Evolutionary conservation across 2,888 invertebrate species (phyloP).

Genomic region (Eudemis profundana): DNA sequence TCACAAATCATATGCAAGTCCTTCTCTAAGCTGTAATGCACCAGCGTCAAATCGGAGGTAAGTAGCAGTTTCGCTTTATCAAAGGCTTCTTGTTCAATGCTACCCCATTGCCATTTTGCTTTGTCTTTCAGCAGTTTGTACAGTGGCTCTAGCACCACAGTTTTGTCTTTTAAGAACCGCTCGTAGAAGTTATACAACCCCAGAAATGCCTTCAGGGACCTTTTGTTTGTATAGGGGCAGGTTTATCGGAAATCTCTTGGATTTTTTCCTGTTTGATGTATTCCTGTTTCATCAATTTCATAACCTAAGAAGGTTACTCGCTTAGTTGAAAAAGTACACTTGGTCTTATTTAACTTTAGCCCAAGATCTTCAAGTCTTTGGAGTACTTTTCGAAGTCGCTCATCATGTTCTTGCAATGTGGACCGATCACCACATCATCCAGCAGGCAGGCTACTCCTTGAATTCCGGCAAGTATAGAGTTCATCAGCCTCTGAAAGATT

Average conservation of each 20-base stretch:
- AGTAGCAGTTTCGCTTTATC: constrained; percentile 30
- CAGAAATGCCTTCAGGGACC: too few species aligned
- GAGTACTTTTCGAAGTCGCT: background rate
- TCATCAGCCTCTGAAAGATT: constrained; percentile 47
- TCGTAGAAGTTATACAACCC: constrained; percentile 34
- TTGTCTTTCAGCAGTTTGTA: constrained; percentile 31
- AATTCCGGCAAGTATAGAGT: constrained; percentile 9
- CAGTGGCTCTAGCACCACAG: constrained; percentile 39
- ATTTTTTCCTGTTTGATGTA: constrained; percentile 43
- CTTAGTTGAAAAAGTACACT: constrained; percentile 1
- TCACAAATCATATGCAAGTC: constrained; percentile 39
- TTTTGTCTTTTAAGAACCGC: constrained; percentile 33
- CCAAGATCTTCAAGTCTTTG: too few species aligned
- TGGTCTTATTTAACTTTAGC: background rate
- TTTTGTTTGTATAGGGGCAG: constrained; percentile 10
- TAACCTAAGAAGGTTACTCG: constrained; percentile 42
- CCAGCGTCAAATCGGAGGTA: constrained; percentile 32
- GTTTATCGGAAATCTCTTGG: constrained; percentile 24
- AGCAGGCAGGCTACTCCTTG: background rate
- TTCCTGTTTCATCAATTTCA: constrained; percentile 36
- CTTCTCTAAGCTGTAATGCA: constrained; percentile 13
- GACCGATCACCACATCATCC: constrained; percentile 43
- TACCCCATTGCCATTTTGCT: constrained; percentile 42
- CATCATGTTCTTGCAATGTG: constrained; percentile 15
- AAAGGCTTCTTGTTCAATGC: background rate